Conservation (phyloP, 1,140 invertebrate genomes). For the Plectus sambesii region DNA sequence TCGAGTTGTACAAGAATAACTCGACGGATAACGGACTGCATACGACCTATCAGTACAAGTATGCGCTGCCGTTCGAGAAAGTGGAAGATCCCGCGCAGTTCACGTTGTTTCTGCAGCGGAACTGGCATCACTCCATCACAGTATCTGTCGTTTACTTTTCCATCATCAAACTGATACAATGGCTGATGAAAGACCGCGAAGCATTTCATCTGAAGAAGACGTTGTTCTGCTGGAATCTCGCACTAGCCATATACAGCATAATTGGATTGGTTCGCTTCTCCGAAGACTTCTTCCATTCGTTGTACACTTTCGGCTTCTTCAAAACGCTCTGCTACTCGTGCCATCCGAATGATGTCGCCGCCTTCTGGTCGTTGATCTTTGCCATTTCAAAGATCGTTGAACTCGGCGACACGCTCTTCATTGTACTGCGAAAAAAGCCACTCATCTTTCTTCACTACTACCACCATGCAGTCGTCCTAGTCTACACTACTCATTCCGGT, state of each 20-base stretch:
- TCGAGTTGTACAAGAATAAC: constrained; percentile 34
- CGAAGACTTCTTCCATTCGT: constrained; percentile 50
- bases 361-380: constrained; percentile 55
- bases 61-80: constrained; percentile 34
- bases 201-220: constrained; percentile 71
- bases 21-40: constrained; percentile 24
- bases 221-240: constrained; percentile 77
- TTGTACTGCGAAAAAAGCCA: constrained; percentile 42
- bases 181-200: constrained; percentile 75
- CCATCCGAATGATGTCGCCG: constrained; percentile 67
- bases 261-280: constrained; percentile 57
- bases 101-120: constrained; percentile 33
- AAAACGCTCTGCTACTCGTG: constrained; percentile 51
- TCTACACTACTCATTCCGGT: constrained; percentile 95
- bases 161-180: constrained; percentile 51
- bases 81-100: constrained; percentile 33
- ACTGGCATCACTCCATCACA: constrained; percentile 43
- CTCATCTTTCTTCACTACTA: constrained; percentile 48
- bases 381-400: constrained; percentile 46
- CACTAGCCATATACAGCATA: constrained; percentile 75
- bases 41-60: constrained; percentile 35
- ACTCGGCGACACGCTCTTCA: constrained; percentile 44
- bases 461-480: constrained; percentile 60
- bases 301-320: constrained; percentile 51
- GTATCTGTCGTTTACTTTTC: constrained; percentile 40